A percentile compares a stretch with the other conserved stretches of the same genome.
Conservation (phyloP, 2,888 invertebrate genomes). For the Allygus modestus region DNA sequence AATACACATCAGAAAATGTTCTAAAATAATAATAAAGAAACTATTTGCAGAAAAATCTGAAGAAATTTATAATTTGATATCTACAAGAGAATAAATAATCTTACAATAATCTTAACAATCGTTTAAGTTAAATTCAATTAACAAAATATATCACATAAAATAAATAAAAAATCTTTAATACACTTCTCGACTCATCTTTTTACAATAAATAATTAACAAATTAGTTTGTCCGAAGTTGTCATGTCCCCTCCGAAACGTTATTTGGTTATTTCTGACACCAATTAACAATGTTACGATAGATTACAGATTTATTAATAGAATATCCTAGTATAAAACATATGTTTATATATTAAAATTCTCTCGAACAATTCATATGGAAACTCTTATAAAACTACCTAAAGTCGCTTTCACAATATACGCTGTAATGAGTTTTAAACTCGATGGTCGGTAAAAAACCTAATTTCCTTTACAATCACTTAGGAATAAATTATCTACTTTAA, state of each 20-base stretch:
- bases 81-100: conserved; percentile 50
- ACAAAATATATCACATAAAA: conserved; percentile 57
- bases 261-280: conserved; percentile 53
- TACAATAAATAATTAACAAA: conserved; percentile 53
- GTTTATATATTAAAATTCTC: conserved; percentile 40
- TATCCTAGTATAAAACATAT: conserved; percentile 30
- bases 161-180: conserved; percentile 54
- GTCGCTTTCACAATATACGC: neutral
- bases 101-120: conserved; percentile 48
- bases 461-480: neutral
- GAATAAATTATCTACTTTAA: neutral
- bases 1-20: neutral
- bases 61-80: conserved; percentile 6
- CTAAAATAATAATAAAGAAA: neutral
- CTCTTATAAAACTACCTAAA: conserved; percentile 1
- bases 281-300: conserved; percentile 47
- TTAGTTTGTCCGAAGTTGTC: conserved; percentile 49
- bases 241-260: conserved; percentile 42
- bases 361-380: conserved; percentile 3
- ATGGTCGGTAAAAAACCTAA: neutral
- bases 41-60: conserved; percentile 21
- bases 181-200: conserved; percentile 40
- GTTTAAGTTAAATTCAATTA: conserved; percentile 53
- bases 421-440: neutral
- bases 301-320: conserved; percentile 48